phyloP scores from a whole-genome alignment of 2,797 vertebrate genomes.

The Hephaestus fuliginosus region DNA sequence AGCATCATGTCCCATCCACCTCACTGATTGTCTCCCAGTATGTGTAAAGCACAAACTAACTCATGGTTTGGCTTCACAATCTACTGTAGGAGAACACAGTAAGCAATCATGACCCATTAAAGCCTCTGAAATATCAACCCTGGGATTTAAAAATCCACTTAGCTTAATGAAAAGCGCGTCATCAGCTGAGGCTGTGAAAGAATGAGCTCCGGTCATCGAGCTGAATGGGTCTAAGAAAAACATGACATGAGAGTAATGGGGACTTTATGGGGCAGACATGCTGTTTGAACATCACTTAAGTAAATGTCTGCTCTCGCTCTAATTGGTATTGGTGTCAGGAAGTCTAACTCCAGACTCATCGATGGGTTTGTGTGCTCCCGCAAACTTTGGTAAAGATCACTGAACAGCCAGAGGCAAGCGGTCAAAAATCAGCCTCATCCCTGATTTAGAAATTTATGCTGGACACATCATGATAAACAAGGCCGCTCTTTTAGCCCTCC shows the following conservation, averaged over 20 bases:
- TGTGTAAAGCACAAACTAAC: not conserved
- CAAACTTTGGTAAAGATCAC: slow-evolving; percentile 70
- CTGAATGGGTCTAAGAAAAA: slow-evolving; percentile 57
- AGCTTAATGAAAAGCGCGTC: slow-evolving; percentile 77
- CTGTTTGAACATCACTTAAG: slow-evolving; percentile 76
- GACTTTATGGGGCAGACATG: slow-evolving; percentile 66
- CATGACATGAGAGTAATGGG: slow-evolving; percentile 72
- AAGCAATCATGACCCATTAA: slow-evolving; percentile 69
- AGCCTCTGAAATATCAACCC: slow-evolving; percentile 74
- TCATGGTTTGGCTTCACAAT: slow-evolving; percentile 27
- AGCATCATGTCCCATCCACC: not conserved
- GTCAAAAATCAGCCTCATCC: slow-evolving; percentile 34
- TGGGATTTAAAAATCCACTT: slow-evolving; percentile 77
- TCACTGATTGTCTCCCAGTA: not conserved
- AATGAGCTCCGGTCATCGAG: slow-evolving; percentile 55
- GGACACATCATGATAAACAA: slow-evolving; percentile 36
- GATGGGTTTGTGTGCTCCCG: slow-evolving; percentile 55
- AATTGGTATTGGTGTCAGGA: slow-evolving; percentile 75
- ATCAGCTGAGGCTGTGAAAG: slow-evolving; percentile 54
- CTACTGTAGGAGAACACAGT: slow-evolving; percentile 44
- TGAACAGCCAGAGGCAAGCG: slow-evolving; percentile 52
- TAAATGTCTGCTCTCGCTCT: slow-evolving; percentile 74
- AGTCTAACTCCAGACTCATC: slow-evolving; percentile 61
- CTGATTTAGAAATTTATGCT: slow-evolving; percentile 21
- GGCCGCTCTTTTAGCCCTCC: slow-evolving; percentile 1